phyloP scores from a whole-genome alignment of 2,113 vertebrate species.

The Scophthalmus maximus region DNA sequence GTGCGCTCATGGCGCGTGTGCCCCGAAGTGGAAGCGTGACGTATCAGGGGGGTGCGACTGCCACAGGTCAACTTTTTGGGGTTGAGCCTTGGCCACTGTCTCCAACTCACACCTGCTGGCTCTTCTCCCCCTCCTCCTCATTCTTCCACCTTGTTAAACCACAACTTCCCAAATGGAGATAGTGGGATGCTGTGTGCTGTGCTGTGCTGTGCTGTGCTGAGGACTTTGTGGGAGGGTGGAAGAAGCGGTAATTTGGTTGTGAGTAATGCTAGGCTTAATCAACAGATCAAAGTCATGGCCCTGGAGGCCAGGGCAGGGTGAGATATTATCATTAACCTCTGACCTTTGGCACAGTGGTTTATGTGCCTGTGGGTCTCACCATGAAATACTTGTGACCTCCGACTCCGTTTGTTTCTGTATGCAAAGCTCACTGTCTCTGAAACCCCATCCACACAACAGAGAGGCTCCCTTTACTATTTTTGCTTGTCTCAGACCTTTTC shows the following conservation, averaged over 20 bases:
- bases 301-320: conserved; percentile 65
- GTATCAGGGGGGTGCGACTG: conserved; percentile 54
- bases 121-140: conserved; percentile 42
- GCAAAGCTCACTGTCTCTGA: conserved; percentile 37
- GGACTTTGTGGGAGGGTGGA: conserved; percentile 58
- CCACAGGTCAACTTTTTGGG: conserved; percentile 70
- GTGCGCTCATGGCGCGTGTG: conserved; percentile 38
- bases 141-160: conserved; percentile 80
- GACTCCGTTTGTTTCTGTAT: conserved; percentile 36
- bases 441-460: conserved; percentile 11
- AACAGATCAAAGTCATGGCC: conserved; percentile 76
- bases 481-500: conserved; percentile 1
- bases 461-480: conserved; percentile 2
- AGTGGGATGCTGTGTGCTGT: conserved; percentile 55
- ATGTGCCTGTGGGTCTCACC: conserved; percentile 66
- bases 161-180: conserved; percentile 54
- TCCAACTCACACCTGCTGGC: conserved; percentile 73
- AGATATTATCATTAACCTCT: conserved; percentile 78
- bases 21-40: conserved; percentile 61
- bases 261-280: conserved; percentile 79
- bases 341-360: conserved; percentile 70
- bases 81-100: conserved; percentile 58
- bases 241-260: conserved; percentile 78
- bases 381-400: conserved; percentile 64
- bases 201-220: too few relatives aligned